These are phyloP conservation scores for Caerostris extrusa DNA, from an alignment of 1,140 invertebrate genomes.

Conservation along the genomic window DNA sequence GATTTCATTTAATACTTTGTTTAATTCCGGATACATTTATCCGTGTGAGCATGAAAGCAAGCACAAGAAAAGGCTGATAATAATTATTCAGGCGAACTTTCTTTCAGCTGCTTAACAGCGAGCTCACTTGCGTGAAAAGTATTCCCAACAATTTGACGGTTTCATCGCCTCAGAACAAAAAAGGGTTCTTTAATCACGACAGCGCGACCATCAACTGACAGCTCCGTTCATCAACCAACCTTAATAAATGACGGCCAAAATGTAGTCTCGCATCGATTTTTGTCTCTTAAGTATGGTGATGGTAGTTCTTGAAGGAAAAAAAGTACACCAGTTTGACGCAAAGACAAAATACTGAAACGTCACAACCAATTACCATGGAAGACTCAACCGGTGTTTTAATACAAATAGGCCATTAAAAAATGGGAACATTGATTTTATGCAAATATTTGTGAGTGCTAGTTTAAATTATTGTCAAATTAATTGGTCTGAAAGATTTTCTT, in stretches of 20 bases:
- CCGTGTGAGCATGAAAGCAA: background rate
- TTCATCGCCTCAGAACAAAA: constrained; percentile 46
- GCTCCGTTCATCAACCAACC: constrained; percentile 52
- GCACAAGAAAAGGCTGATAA: background rate
- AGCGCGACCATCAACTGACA: constrained; percentile 37
- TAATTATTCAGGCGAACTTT: constrained; percentile 26
- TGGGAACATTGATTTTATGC: background rate
- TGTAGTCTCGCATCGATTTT: constrained; percentile 30
- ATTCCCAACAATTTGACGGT: constrained; percentile 62
- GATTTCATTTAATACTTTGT: background rate
- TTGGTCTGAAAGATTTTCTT: background rate
- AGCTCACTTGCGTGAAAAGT: constrained; percentile 29
- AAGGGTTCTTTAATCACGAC: constrained; percentile 22
- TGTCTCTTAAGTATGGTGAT: constrained; percentile 7
- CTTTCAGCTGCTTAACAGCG: background rate
- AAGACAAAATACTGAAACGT: background rate
- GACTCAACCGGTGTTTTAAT: background rate
- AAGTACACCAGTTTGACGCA: background rate
- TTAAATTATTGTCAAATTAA: background rate
- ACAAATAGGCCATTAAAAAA: background rate
- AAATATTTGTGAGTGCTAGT: constrained; percentile 29
- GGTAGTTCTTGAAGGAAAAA: background rate
- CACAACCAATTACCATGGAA: constrained; percentile 21
- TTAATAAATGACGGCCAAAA: constrained; percentile 48
- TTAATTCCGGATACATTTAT: background rate